Conservation (phyloP, 2,888 invertebrate genomes). For the Branchipolynoe longqiensis region DNA sequence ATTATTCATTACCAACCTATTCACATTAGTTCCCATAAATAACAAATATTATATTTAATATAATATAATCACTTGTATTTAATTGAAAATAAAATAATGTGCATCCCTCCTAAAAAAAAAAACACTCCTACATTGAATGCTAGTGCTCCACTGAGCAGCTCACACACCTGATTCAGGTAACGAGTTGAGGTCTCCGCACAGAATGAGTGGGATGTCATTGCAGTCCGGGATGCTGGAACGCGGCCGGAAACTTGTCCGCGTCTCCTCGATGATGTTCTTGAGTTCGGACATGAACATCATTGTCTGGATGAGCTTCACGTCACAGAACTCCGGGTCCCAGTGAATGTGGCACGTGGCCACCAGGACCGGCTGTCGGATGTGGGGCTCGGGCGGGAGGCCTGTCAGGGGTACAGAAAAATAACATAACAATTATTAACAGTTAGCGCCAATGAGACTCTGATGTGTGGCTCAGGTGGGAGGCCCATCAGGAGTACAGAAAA, state of each 20-base stretch:
- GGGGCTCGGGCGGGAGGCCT: conserved; percentile 87
- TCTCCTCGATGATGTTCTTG: conserved; percentile 85
- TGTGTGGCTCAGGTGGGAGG: conserved; percentile 86
- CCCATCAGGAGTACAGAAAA: conserved; percentile 75
- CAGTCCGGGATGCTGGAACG: conserved; percentile 69
- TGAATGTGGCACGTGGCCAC: conserved; percentile 99
- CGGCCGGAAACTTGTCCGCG: conserved; percentile 68
- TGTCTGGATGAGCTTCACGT: conserved; percentile 99
- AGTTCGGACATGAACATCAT: conserved; percentile 99
- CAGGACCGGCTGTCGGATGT: conserved; percentile 85
- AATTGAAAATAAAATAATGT: no score
- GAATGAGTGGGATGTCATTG: conserved; percentile 91
- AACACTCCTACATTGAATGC: no score
- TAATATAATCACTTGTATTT: no score
- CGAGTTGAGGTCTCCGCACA: conserved; percentile 99
- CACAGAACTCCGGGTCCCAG: conserved; percentile 99
- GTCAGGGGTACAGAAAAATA: neutral
- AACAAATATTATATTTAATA: no score
- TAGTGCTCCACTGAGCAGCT: no score
- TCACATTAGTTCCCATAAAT: no score
- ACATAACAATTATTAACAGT: neutral
- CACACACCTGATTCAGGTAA: conserved; percentile 94
- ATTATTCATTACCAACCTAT: no score
- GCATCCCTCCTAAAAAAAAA: no score
- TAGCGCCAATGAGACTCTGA: no score